These are phyloP conservation scores for Eulithis prunata DNA, from an alignment of 2,888 invertebrate species.

Conservation along the genomic window DNA sequence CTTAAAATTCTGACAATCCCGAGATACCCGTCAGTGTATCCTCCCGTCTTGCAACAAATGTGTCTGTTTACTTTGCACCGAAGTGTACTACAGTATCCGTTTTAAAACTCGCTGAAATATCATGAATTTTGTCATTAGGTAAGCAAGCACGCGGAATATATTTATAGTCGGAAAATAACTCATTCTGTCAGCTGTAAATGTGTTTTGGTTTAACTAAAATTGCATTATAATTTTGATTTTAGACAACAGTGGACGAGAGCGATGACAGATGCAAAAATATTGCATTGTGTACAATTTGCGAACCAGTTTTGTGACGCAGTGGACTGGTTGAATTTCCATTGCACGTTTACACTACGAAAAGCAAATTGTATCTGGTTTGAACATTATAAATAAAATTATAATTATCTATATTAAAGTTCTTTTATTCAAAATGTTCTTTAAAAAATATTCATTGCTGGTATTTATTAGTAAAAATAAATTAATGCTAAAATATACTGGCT, in stretches of 20 bases:
- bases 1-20: conserved; percentile 61
- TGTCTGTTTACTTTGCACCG: conserved; percentile 45
- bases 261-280: conserved; percentile 73
- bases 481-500: no score
- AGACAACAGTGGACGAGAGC: conserved; percentile 58
- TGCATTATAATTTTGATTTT: conserved; percentile 79
- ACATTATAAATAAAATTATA: no score
- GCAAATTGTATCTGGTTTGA: conserved; percentile 25
- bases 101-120: conserved; percentile 51
- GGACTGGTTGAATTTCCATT: conserved; percentile 33
- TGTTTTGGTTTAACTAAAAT: conserved; percentile 76
- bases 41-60: conserved; percentile 45
- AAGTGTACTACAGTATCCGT: conserved; percentile 29
- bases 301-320: conserved; percentile 34
- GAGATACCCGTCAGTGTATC: conserved; percentile 41
- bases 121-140: conserved; percentile 57
- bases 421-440: no score
- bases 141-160: conserved; percentile 63
- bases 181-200: conserved; percentile 75
- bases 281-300: conserved; percentile 49
- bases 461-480: no score
- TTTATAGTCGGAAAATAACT: conserved; percentile 65
- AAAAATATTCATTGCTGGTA: no score
- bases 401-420: no score
- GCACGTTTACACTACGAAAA: conserved; percentile 42